Evolutionary conservation across 1,140 invertebrate species (phyloP).

Genomic region (Trialeurodes vaporariorum): DNA sequence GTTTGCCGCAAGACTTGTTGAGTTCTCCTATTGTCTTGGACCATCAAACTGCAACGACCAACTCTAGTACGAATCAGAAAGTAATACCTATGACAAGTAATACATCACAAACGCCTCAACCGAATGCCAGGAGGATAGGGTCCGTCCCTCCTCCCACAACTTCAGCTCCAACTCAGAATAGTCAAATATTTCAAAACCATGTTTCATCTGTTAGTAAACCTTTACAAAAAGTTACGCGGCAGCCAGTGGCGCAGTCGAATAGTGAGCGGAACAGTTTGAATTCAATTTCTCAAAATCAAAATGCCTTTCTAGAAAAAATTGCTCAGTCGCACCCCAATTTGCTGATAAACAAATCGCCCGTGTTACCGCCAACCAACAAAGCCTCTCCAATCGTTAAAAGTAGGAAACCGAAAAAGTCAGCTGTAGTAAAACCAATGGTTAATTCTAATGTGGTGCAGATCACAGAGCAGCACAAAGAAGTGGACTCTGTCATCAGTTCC

Average conservation of each 20-base stretch:
- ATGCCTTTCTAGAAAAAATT: conserved; percentile 27
- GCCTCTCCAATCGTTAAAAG: conserved; percentile 11
- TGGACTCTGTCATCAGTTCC: neutral
- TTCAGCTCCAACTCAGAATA: neutral
- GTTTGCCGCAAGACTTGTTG: neutral
- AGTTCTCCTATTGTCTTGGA: neutral
- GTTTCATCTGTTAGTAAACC: neutral
- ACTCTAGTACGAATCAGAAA: no score
- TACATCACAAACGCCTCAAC: neutral
- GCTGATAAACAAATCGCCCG: conserved; percentile 26
- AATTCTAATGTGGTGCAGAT: conserved; percentile 14
- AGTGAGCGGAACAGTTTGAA: conserved; percentile 5
- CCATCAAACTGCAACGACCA: neutral
- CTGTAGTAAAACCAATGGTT: conserved; percentile 31
- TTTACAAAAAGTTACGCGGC: neutral
- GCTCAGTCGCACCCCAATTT: conserved; percentile 28
- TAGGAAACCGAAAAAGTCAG: conserved; percentile 25
- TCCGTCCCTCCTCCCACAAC: neutral
- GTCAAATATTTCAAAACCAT: neutral
- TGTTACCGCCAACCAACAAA: conserved; percentile 19
- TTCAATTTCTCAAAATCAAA: conserved; percentile 19
- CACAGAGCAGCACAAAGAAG: neutral
- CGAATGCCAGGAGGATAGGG: neutral
- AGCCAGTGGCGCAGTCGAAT: neutral
- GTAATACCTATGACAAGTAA: neutral